Base-by-base conservation (phyloP, 2,888 invertebrate species). In the Margaritifera margaritifera region DNA sequence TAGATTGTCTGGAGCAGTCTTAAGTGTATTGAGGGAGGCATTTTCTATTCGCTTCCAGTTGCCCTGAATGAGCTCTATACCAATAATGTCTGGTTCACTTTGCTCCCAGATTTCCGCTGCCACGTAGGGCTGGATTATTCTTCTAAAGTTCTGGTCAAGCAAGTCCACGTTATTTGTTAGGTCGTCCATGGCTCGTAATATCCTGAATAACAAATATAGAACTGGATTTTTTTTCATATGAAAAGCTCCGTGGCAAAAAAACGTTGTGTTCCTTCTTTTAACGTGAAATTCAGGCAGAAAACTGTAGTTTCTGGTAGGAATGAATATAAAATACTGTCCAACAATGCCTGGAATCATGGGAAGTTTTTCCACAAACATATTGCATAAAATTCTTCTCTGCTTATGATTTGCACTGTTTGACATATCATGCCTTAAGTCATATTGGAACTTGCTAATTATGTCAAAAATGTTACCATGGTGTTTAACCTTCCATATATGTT, bases 101-200 rank as follows among this genome's bases (percentile, higher is more conserved):
- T 77, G 76, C 6, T 66, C 42, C 66, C 67, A 66, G 20, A 75
- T 55, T 18, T 69, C 62, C 8, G 60, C 56, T 0, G 67, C 74
- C 19, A 77, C 25, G 31, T 55, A 61, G 8, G 61, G 57, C 20
- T 65, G 62, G 8, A 72, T 56, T 22, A 77, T 53, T n/a, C 68
- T 31, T n/a, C 53, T 27, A 11, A 50, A n/a, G 3, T 2, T 11
- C 6, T 50, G 54, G 18, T 52, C 42, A 5, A 18, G 1, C 19
- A 74, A 27, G 2, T 58, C 24, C 11, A 72, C 51, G 0, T 54
- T 42, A 52, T 59, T 64, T n/a, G 76, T 66, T 1, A 77, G 61
- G 1, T 72, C 70, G 27, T 77, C 76, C 2, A 74, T 68, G 2
- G 76, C 64, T 27, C n/a, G 18, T 25, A 77, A 62, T n/a, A 77